Conservation (phyloP, 2,797 vertebrate species). For the Hypotaenidia philippensis region DNA sequence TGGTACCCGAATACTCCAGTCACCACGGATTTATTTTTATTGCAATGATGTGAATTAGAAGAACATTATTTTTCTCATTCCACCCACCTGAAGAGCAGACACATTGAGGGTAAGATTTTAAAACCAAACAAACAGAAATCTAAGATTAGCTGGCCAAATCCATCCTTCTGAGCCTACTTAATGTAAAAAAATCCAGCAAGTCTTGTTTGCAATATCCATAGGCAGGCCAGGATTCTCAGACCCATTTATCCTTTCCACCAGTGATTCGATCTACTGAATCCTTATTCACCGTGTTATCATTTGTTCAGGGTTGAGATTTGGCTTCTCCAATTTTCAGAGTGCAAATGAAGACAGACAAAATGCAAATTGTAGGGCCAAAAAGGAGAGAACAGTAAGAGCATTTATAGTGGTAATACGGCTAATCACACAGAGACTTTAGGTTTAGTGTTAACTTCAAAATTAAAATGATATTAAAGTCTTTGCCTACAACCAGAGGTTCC, state of each 20-base stretch:
- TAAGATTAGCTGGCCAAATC: background rate
- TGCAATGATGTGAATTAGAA: background rate
- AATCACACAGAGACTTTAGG: background rate
- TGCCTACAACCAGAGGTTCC: background rate
- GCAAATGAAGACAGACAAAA: background rate
- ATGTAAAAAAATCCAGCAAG: background rate
- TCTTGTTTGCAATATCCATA: rapidly evolving
- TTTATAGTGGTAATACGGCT: background rate
- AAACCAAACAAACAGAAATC: background rate
- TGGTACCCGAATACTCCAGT: rapidly evolving
- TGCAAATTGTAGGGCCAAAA: background rate
- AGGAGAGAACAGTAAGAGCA: background rate
- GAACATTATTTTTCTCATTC: background rate
- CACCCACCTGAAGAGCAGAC: background rate
- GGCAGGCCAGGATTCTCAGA: background rate
- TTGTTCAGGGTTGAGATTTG: background rate
- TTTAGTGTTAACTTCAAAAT: background rate
- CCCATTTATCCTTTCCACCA: background rate
- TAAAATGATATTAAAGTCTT: background rate
- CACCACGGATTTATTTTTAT: background rate
- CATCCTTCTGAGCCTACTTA: background rate
- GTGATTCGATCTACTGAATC: background rate
- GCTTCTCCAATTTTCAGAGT: background rate
- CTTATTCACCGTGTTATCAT: background rate
- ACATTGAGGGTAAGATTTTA: background rate